A percentile compares a stretch with the other conserved stretches of the same genome.
Evolutionary conservation across 2,888 invertebrate genomes (phyloP).

Genomic region (Ormia ochracea): DNA sequence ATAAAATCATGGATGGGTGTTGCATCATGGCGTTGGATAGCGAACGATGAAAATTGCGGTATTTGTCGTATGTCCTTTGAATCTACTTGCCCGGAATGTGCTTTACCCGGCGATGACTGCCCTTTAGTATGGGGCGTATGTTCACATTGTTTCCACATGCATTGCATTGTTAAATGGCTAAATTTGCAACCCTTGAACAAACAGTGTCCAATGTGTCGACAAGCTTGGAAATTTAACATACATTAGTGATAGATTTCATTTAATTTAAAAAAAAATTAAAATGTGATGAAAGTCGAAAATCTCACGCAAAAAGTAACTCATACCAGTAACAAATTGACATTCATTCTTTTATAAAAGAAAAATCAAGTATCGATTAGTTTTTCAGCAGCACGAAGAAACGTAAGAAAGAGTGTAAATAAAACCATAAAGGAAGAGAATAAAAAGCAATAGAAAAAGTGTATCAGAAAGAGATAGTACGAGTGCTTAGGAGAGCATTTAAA

Average conservation of each 20-base stretch:
- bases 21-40: conserved; percentile 99
- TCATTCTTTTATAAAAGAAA: background rate
- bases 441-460: background rate
- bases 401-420: conserved; percentile 11
- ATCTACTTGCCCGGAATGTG: conserved; percentile 98
- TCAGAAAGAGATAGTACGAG: conserved; percentile 1
- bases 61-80: conserved; percentile 99
- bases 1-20: conserved; percentile 89
- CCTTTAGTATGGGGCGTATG: conserved; percentile 99
- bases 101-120: conserved; percentile 97
- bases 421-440: background rate
- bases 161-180: conserved; percentile 99
- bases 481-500: background rate
- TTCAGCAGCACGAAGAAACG: background rate
- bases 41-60: conserved; percentile 99
- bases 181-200: conserved; percentile 93
- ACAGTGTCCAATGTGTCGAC: conserved; percentile 97
- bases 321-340: background rate
- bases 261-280: too few species aligned
- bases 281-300: conserved; percentile 29
- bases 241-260: conserved; percentile 76
- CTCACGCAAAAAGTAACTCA: conserved; percentile 36
- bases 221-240: conserved; percentile 98
- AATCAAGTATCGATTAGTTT: conserved; percentile 38
- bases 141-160: conserved; percentile 99